Conservation (phyloP, 2,113 vertebrate species). For the Engystomops pustulosus region DNA sequence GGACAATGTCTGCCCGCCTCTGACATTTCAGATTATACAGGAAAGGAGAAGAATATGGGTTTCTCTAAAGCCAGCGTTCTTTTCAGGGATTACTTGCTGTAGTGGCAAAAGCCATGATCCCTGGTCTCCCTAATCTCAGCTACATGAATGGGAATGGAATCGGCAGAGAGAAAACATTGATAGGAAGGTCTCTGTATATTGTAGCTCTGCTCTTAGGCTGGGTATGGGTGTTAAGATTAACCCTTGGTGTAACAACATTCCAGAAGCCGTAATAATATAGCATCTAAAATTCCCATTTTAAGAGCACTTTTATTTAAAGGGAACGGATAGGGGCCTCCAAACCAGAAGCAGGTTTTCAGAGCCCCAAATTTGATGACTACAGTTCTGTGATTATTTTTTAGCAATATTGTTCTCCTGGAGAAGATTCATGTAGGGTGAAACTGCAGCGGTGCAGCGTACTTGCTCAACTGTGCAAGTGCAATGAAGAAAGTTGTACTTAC, state of each 20-base stretch:
- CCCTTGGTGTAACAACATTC: background rate
- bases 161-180: background rate
- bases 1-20: background rate
- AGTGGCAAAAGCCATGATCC: conserved; percentile 48
- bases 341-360: too few species aligned
- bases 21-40: conserved; percentile 18
- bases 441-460: too few species aligned
- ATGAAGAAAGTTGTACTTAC: too few species aligned
- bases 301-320: too few species aligned
- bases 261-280: too few species aligned
- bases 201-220: background rate
- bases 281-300: too few species aligned
- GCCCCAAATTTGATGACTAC: too few species aligned
- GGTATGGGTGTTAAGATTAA: background rate
- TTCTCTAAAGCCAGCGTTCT: conserved; percentile 19
- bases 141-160: conserved; percentile 24
- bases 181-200: background rate
- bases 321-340: too few species aligned
- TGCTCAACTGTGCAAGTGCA: too few species aligned
- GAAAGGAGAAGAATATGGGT: conserved; percentile 13
- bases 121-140: conserved; percentile 33
- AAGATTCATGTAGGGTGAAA: too few species aligned
- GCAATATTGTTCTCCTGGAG: too few species aligned
- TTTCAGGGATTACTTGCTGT: conserved; percentile 41
- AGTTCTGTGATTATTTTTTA: too few species aligned